Conservation (phyloP, 2,888 invertebrate species). For the Furcula furcula region DNA sequence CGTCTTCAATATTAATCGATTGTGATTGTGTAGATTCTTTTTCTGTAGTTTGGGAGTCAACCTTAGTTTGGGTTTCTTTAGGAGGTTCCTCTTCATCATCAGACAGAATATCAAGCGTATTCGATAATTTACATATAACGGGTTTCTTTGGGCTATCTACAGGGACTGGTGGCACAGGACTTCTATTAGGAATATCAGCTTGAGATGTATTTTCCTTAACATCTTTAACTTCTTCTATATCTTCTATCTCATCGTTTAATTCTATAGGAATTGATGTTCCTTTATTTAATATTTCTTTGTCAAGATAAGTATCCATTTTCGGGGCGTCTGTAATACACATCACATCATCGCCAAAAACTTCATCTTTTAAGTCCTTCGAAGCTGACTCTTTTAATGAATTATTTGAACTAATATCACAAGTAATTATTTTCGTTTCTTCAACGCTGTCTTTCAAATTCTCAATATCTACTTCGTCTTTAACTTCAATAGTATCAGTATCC, state of each 20-base stretch:
- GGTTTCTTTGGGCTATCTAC: slow-evolving; percentile 22
- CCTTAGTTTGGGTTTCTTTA: slow-evolving; percentile 5
- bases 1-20: slow-evolving; percentile 63
- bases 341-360: neutral
- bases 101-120: slow-evolving; percentile 65
- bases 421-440: slow-evolving; percentile 3
- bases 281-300: no score
- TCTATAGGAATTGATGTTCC: no score
- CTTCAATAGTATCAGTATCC: no score
- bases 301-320: neutral
- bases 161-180: neutral
- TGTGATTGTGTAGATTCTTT: slow-evolving; percentile 36
- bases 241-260: slow-evolving; percentile 1
- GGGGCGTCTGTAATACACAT: neutral
- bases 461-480: neutral
- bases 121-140: slow-evolving; percentile 53
- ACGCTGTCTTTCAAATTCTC: neutral
- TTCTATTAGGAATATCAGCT: neutral
- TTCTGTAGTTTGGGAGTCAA: slow-evolving; percentile 8
- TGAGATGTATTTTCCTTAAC: slow-evolving; percentile 3
- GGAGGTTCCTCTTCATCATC: slow-evolving; percentile 62
- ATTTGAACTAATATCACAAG: neutral
- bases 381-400: neutral
- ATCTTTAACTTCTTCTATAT: slow-evolving; percentile 6
- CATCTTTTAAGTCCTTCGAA: neutral